Evolutionary conservation across 2,888 invertebrate genomes (phyloP).

Genomic region (Cantharis lateralis): DNA sequence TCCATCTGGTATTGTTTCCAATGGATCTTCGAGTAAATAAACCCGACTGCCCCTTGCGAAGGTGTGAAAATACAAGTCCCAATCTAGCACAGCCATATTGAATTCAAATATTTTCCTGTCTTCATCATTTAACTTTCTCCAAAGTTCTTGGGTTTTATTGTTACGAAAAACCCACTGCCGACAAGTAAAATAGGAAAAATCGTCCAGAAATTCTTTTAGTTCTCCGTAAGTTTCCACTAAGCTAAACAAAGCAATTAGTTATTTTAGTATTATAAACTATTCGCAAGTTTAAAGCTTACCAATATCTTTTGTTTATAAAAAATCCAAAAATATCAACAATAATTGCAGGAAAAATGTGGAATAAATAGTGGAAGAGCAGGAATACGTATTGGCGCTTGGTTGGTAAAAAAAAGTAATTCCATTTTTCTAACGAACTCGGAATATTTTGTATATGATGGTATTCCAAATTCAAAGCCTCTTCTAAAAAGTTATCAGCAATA

Average conservation of each 20-base stretch:
- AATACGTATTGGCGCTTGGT: slow-evolving; percentile 49
- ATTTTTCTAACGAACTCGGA: slow-evolving; percentile 40
- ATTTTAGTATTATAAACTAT: neutral
- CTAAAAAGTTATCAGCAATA: neutral
- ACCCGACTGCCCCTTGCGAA: slow-evolving; percentile 74
- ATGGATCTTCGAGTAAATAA: slow-evolving; percentile 77
- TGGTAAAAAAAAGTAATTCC: slow-evolving; percentile 48
- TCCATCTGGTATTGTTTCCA: slow-evolving; percentile 66
- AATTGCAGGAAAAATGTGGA: slow-evolving; percentile 67
- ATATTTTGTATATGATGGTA: neutral
- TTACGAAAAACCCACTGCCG: slow-evolving; percentile 62
- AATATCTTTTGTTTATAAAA: slow-evolving; percentile 54
- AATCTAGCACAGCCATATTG: slow-evolving; percentile 70
- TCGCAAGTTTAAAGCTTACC: slow-evolving; percentile 50
- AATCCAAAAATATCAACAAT: slow-evolving; percentile 60
- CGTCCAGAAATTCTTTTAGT: slow-evolving; percentile 76
- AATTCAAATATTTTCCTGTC: slow-evolving; percentile 69
- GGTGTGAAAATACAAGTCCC: slow-evolving; percentile 69
- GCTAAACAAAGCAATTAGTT: slow-evolving; percentile 57
- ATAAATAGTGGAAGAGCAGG: slow-evolving; percentile 58
- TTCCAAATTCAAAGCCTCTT: neutral
- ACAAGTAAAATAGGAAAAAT: slow-evolving; percentile 78
- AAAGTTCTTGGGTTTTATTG: slow-evolving; percentile 62
- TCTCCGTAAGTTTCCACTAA: slow-evolving; percentile 78
- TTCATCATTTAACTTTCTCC: slow-evolving; percentile 56